A percentile compares a stretch with the other conserved stretches of the same genome.
These are phyloP conservation scores for Mastacembelus armatus DNA, from an alignment of 2,797 vertebrate genomes.

Conservation along the genomic window DNA sequence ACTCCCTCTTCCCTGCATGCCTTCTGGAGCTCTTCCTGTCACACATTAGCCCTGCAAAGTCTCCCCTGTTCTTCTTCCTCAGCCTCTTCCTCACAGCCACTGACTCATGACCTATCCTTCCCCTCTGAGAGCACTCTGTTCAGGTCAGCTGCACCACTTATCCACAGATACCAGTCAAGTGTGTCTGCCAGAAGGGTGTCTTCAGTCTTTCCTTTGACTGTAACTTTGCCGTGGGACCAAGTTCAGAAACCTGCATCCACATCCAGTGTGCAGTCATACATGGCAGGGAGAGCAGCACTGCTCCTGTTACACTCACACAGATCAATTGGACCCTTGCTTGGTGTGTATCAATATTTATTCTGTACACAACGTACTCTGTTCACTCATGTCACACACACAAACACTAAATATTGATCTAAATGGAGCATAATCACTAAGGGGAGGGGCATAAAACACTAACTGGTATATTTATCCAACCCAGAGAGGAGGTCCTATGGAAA, in stretches of 20 bases:
- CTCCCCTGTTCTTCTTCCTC: constrained; percentile 65
- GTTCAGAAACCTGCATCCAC: constrained; percentile 43
- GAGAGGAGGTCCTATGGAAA: constrained; percentile 69
- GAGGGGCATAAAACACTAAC: constrained; percentile 68
- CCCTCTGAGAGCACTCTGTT: constrained; percentile 47
- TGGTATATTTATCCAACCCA: constrained; percentile 70
- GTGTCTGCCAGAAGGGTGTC: constrained; percentile 21
- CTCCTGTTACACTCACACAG: constrained; percentile 60
- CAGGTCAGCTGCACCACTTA: constrained; percentile 38
- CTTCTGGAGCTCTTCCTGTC: constrained; percentile 85
- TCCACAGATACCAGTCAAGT: constrained; percentile 35
- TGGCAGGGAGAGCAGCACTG: constrained; percentile 39
- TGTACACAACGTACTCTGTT: constrained; percentile 77
- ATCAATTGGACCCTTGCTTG: constrained; percentile 82
- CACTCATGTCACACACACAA: constrained; percentile 61
- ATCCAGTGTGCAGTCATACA: constrained; percentile 41
- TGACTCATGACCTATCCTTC: constrained; percentile 71
- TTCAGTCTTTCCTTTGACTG: constrained; percentile 30
- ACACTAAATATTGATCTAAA: constrained; percentile 78
- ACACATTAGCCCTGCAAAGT: constrained; percentile 79
- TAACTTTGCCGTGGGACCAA: constrained; percentile 41
- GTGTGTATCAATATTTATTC: constrained; percentile 88
- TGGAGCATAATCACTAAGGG: constrained; percentile 68
- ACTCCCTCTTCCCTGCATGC: constrained; percentile 82
- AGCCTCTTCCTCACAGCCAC: constrained; percentile 70